Evolutionary conservation across 2,888 invertebrate species (phyloP).

Genomic region (Euphydryas editha): DNA sequence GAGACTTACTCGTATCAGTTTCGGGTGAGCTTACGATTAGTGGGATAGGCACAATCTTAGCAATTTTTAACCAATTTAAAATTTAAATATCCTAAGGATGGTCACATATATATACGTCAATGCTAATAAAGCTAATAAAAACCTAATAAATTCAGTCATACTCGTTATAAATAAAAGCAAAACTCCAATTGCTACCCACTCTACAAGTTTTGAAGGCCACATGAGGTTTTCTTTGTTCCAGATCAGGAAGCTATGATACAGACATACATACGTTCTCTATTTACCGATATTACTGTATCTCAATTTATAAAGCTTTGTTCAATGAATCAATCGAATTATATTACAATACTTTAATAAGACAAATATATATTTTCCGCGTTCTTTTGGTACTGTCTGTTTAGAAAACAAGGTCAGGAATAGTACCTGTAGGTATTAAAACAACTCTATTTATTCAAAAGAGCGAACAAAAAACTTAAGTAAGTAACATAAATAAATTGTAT

Average conservation of each 20-base stretch:
- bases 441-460: not conserved
- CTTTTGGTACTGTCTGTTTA: not conserved
- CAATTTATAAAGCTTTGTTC: not conserved
- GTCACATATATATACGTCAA: too few species aligned
- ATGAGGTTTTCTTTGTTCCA: constrained; percentile 21
- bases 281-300: constrained; percentile 14
- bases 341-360: not conserved
- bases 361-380: not conserved
- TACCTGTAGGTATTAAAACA: not conserved
- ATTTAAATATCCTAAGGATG: too few species aligned
- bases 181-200: not conserved
- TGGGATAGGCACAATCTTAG: too few species aligned
- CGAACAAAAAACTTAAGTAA: not conserved
- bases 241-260: constrained; percentile 29
- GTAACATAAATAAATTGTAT: not conserved
- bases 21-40: too few species aligned
- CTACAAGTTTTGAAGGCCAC: constrained; percentile 29
- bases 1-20: too few species aligned
- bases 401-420: not conserved
- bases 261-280: constrained; percentile 6
- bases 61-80: too few species aligned
- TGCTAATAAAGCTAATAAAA: not conserved
- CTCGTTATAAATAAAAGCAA: not conserved
- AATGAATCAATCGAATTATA: not conserved
- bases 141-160: not conserved